Evolutionary conservation across 53 echinoderm and acorn worm species (phyloP).

Genomic region (Temnopleurus reevesii): DNA sequence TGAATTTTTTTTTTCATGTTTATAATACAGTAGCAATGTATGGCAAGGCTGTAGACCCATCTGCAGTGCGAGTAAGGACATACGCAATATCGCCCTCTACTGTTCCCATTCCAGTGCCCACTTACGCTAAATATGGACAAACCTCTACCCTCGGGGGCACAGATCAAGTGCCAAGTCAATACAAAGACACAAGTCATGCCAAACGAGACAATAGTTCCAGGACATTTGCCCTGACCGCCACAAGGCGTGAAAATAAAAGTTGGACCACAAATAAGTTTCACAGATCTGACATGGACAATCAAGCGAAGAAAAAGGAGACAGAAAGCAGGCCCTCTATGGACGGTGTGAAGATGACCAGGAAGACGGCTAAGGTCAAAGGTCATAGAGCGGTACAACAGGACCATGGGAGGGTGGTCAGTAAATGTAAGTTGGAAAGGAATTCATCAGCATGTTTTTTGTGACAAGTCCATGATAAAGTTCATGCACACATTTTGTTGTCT

Average conservation of each 20-base stretch:
- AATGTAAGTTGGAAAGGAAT: neutral
- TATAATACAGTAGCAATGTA: neutral
- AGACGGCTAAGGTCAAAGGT: neutral
- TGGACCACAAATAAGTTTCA: slow-evolving; percentile 5
- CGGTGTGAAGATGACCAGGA: neutral
- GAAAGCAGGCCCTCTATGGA: neutral
- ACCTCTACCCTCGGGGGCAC: neutral
- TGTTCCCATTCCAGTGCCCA: neutral
- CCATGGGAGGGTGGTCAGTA: slow-evolving; percentile 46
- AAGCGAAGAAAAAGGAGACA: neutral
- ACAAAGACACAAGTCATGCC: neutral
- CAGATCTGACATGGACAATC: neutral
- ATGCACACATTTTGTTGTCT: too few relatives aligned
- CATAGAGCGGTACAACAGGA: neutral
- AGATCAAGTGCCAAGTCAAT: neutral
- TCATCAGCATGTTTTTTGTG: neutral
- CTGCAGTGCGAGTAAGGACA: neutral
- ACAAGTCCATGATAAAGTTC: too few relatives aligned
- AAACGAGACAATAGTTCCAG: too few relatives aligned
- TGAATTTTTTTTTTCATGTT: too few relatives aligned
- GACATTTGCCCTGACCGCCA: neutral
- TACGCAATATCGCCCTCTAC: neutral
- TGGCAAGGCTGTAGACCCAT: neutral
- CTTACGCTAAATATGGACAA: neutral
- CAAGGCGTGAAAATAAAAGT: neutral